Evolutionary conservation across 2,797 vertebrate genomes (phyloP), one percentile per base, ranked within the genome.

Genomic region (Fistularia commersonii): DNA sequence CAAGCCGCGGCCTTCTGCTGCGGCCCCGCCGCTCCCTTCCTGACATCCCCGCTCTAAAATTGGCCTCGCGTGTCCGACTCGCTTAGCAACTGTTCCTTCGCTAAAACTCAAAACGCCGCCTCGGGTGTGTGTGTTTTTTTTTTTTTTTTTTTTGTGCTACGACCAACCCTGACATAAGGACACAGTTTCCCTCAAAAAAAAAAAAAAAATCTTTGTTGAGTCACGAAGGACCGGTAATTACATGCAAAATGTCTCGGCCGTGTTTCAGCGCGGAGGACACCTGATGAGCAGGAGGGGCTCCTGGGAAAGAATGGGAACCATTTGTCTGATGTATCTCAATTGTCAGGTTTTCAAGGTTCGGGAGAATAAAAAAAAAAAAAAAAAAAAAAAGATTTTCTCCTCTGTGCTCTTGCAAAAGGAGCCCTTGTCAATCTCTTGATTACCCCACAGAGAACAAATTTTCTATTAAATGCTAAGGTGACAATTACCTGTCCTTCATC

Each of bases 401-500:
- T 77, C 70, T 70, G 64, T 41, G 61, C 42, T 51, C 48, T 41
- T 4, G 31, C 54, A 54, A 66, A 65, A 69, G 46, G 56, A 71
- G 68, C 69, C 51, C 9, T 13, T 69, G 41, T 58, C 45, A 36
- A 54, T 2, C 33, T 48, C 72, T 76, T 80, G 64, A 82, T 79
- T 79, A 66, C 38, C 62, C 59, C 56, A 48, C 34, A 47, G 39
- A 71, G 61, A 69, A 73, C 66, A 58, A 58, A 64, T 76, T 80
- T 75, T n/a, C 66, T 75, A 66, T 77, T 79, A 84, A 85, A 77
- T 63, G 48, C 70, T 61, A 68, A 79, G 68, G 76, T 81, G 83
- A 79, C 72, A 76, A 80, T 84, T 84, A 84, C 63, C 66, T 54
- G 64, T 74, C 69, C 72, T 81, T 82, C 73, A 80, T 76, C 51